These are phyloP conservation scores for Stigmatopora nigra DNA, from an alignment of 2,113 vertebrate species.

Conservation along the genomic window DNA sequence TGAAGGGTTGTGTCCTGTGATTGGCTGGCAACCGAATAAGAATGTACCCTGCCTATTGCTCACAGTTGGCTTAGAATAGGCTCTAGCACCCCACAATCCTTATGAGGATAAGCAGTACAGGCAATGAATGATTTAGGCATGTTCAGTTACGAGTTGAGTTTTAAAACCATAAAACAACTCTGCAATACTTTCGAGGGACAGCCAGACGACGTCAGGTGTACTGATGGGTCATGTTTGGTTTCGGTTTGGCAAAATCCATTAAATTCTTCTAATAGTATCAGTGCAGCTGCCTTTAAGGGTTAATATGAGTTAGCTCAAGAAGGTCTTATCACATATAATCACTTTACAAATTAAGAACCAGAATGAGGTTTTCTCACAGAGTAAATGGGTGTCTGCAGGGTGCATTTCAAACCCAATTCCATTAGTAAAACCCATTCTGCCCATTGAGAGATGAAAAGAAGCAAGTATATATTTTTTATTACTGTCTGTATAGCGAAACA, in stretches of 20 bases:
- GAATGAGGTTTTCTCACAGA: constrained; percentile 8
- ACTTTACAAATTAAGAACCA: constrained; percentile 11
- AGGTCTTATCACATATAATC: neutral
- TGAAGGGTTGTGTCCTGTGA: too few species aligned
- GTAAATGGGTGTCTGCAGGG: constrained; percentile 9
- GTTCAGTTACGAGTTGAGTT: constrained; percentile 1
- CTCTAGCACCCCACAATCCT: too few species aligned
- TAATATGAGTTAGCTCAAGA: neutral
- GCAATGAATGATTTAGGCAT: constrained; percentile 10
- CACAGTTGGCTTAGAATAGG: too few species aligned
- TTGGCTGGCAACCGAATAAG: too few species aligned
- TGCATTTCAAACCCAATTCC: constrained; percentile 8
- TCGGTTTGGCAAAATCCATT: neutral
- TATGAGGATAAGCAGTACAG: too few species aligned
- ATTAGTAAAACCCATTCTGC: constrained; percentile 11
- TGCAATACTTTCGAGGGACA: neutral
- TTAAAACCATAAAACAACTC: neutral
- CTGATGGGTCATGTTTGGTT: neutral
- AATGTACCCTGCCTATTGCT: too few species aligned
- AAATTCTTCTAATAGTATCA: neutral
- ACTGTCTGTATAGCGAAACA: constrained; percentile 20
- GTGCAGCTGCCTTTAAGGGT: neutral
- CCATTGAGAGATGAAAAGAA: constrained; percentile 9
- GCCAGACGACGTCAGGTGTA: neutral
- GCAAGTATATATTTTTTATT: constrained; percentile 1